phyloP scores from a whole-genome alignment of 2,888 invertebrate genomes.

The Drosophila gaucha region DNA sequence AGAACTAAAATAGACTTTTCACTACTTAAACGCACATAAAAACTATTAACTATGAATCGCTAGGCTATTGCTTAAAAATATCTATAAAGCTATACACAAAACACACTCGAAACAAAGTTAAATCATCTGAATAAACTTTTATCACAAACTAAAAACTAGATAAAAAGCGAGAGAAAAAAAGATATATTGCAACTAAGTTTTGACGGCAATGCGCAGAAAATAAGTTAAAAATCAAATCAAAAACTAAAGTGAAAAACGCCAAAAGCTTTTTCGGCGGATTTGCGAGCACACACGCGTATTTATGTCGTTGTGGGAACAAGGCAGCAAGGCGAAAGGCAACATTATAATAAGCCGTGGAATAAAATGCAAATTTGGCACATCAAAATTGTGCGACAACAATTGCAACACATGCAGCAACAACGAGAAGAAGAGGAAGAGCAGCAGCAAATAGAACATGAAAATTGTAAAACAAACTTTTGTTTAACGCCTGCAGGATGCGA shows the following conservation, averaged over 20 bases:
- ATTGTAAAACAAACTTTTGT: constrained; percentile 52
- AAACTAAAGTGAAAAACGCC: constrained; percentile 20
- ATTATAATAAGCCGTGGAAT: constrained; percentile 53
- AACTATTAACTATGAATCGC: no score
- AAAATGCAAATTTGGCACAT: constrained; percentile 58
- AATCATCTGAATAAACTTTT: neutral
- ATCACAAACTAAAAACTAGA: constrained; percentile 1
- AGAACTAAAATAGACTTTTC: no score
- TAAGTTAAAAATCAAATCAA: constrained; percentile 7
- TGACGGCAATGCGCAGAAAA: constrained; percentile 7
- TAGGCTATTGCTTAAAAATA: neutral
- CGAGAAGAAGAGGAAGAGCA: neutral
- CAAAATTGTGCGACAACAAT: constrained; percentile 55
- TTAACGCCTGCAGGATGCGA: constrained; percentile 48
- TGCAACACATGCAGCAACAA: constrained; percentile 35
- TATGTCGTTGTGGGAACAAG: constrained; percentile 6
- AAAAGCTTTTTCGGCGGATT: constrained; percentile 26
- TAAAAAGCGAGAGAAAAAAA: neutral
- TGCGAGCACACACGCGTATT: constrained; percentile 18
- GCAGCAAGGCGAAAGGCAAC: constrained; percentile 6
- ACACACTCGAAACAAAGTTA: neutral
- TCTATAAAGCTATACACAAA: neutral
- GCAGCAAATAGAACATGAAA: constrained; percentile 39
- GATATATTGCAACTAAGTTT: neutral
- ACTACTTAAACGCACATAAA: no score